Conservation (phyloP, 2,888 invertebrate genomes). For the Drosophila villosipedis region DNA sequence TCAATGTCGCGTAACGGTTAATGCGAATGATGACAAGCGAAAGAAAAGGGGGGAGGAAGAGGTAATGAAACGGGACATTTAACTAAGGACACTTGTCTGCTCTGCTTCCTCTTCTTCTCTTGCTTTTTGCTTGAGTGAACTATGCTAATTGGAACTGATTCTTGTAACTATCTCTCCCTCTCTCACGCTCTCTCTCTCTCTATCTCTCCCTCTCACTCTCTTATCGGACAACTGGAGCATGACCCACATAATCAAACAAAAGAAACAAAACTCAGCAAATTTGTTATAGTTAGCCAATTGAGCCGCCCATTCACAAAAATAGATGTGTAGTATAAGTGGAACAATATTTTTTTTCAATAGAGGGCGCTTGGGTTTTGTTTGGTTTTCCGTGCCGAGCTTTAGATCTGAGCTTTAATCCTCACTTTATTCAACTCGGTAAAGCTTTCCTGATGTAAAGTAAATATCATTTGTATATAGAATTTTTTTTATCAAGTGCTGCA, state of each 20-base stretch:
- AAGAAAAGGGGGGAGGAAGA: background rate
- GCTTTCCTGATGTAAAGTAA: background rate
- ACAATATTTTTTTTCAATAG: background rate
- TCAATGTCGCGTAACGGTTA: slow-evolving; percentile 21
- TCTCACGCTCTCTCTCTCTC: background rate
- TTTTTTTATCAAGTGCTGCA: background rate
- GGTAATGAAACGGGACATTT: slow-evolving; percentile 1
- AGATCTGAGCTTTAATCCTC: background rate
- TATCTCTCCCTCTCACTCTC: background rate
- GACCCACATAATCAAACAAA: slow-evolving; percentile 67
- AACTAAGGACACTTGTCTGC: slow-evolving; percentile 36
- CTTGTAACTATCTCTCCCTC: slow-evolving; percentile 1
- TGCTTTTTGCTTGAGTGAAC: slow-evolving; percentile 17
- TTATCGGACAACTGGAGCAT: slow-evolving; percentile 63
- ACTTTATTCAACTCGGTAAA: background rate
- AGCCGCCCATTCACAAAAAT: slow-evolving; percentile 7
- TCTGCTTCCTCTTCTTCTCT: slow-evolving; percentile 4
- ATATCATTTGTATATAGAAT: background rate
- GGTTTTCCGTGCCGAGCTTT: background rate
- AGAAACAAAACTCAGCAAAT: slow-evolving; percentile 13
- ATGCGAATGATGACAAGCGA: background rate
- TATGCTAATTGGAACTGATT: slow-evolving; percentile 54
- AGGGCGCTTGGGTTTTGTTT: background rate
- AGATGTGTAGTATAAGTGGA: background rate
- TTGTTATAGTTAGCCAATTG: slow-evolving; percentile 15